A percentile compares a stretch with the other conserved stretches of the same genome.
phyloP scores from a whole-genome alignment of 2,888 invertebrate species.

The Poecilus cupreus region DNA sequence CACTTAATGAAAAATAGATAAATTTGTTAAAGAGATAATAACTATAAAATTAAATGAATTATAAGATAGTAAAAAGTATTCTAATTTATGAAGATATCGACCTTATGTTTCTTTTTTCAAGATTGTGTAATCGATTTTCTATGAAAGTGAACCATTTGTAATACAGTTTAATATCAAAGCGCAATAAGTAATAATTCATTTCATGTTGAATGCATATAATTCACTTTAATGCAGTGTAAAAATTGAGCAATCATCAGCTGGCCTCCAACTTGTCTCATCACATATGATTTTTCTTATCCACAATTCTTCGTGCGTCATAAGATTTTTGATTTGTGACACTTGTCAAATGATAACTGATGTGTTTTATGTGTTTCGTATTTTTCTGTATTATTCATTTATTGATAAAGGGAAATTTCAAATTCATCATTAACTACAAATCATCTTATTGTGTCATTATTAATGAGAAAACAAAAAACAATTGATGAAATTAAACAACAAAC shows the following conservation, averaged over 20 bases:
- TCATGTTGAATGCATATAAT: conserved; percentile 42
- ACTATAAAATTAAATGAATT: not conserved
- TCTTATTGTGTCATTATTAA: conserved; percentile 9
- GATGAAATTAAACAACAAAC: conserved; percentile 4
- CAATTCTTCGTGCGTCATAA: conserved; percentile 54
- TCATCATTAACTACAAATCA: conserved; percentile 14
- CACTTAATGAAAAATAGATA: not conserved
- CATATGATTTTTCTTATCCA: conserved; percentile 49
- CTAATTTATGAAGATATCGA: conserved; percentile 43
- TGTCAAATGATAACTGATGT: conserved; percentile 49
- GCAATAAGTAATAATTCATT: conserved; percentile 32
- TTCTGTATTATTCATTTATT: conserved; percentile 44
- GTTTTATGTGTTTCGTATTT: conserved; percentile 50
- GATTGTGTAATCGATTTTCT: conserved; percentile 45
- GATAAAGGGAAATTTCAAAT: conserved; percentile 42
- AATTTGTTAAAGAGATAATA: not conserved
- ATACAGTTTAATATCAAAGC: conserved; percentile 16
- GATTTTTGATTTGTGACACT: conserved; percentile 56
- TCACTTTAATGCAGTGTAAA: conserved; percentile 40
- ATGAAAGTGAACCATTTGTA: conserved; percentile 6
- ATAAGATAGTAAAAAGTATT: not conserved
- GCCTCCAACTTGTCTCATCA: conserved; percentile 52
- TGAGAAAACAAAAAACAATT: conserved; percentile 18
- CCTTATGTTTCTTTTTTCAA: conserved; percentile 30
- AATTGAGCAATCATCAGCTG: conserved; percentile 48